Evolutionary conservation across 2,888 invertebrate species (phyloP).

Genomic region (Agrochola litura): DNA sequence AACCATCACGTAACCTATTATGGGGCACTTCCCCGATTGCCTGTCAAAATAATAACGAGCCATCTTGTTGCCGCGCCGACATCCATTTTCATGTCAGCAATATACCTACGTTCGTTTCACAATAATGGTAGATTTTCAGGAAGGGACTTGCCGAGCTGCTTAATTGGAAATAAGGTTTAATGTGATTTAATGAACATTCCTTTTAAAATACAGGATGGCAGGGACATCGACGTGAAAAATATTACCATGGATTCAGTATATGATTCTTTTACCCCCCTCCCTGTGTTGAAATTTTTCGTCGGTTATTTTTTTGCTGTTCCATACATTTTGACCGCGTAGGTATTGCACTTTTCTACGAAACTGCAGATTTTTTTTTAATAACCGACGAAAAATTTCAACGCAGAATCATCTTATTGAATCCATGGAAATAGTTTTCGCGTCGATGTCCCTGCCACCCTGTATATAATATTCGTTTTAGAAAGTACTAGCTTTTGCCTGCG

Average conservation of each 20-base stretch:
- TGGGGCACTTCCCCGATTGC: conserved; percentile 46
- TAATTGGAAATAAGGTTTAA: neutral
- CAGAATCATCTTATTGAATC: too few species aligned
- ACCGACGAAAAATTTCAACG: too few species aligned
- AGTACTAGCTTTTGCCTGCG: neutral
- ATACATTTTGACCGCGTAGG: too few species aligned
- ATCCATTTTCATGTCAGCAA: conserved; percentile 26
- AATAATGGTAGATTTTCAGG: neutral
- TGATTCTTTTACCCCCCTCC: too few species aligned
- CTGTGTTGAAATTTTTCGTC: too few species aligned
- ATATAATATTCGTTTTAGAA: neutral
- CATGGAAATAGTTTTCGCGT: too few species aligned
- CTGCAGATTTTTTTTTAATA: too few species aligned
- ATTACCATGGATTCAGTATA: too few species aligned
- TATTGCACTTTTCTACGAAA: too few species aligned
- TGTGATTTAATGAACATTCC: neutral
- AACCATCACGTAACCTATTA: conserved; percentile 32
- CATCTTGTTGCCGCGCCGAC: conserved; percentile 37
- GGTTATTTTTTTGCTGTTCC: too few species aligned
- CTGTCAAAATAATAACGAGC: conserved; percentile 48
- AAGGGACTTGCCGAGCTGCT: neutral
- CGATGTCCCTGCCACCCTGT: too few species aligned
- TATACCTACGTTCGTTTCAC: neutral
- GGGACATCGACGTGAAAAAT: too few species aligned
- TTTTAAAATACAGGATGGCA: neutral